Evolutionary conservation across 1,140 invertebrate species (phyloP).

Genomic region (Hormaphis cornu): DNA sequence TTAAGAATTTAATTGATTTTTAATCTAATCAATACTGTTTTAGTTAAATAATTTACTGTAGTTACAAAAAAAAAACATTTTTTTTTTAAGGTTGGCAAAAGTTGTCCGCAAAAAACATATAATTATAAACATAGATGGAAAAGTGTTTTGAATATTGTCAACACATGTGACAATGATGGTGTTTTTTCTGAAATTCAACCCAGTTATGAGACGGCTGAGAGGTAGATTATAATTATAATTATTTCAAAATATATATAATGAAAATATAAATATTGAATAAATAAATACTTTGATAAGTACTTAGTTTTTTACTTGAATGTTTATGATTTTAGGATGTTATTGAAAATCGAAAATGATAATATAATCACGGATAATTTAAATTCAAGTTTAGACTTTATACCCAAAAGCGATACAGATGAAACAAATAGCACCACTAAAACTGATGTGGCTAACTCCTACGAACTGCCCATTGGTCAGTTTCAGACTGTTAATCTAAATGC

Average conservation of each 20-base stretch:
- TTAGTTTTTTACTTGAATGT: background rate
- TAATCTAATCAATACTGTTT: background rate
- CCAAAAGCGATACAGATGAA: background rate
- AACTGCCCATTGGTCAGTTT: slow-evolving; percentile 19
- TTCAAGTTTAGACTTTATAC: background rate
- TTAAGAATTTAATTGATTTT: no score
- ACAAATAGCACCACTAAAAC: background rate
- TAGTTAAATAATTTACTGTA: background rate
- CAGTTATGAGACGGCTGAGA: background rate
- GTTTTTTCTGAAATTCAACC: background rate
- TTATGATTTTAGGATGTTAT: background rate
- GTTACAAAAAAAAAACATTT: background rate
- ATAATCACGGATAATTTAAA: background rate
- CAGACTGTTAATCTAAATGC: slow-evolving; percentile 41
- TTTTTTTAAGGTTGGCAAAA: background rate
- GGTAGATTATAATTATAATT: background rate
- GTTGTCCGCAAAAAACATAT: background rate
- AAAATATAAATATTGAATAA: no score
- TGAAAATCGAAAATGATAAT: background rate
- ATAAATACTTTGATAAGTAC: no score
- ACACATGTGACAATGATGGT: slow-evolving; percentile 12
- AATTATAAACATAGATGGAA: slow-evolving; percentile 19
- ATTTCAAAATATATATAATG: background rate
- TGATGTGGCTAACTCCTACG: background rate
- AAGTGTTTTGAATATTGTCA: background rate